Conservation (phyloP, 1,140 invertebrate genomes). For the Armadillidium nasatum region DNA sequence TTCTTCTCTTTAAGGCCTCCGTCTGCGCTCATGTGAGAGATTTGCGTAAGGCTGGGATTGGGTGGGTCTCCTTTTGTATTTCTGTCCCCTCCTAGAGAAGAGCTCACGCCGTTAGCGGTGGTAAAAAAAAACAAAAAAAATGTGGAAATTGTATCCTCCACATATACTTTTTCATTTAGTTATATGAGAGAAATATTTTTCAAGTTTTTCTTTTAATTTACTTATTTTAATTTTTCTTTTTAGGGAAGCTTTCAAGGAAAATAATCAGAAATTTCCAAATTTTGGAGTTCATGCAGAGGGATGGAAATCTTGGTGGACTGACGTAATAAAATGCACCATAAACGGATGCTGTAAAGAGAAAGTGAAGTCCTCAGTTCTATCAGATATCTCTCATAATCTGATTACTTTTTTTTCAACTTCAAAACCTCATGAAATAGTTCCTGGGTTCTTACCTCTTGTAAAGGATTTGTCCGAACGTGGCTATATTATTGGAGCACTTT, state of each 20-base stretch:
- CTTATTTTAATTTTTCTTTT: background rate
- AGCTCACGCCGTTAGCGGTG: too few relatives aligned
- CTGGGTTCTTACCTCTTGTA: background rate
- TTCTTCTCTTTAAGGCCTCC: too few relatives aligned
- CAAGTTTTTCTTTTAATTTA: background rate
- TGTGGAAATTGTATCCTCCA: too few relatives aligned
- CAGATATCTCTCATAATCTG: background rate
- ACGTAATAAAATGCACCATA: background rate
- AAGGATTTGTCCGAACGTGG: background rate
- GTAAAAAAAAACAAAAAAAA: too few relatives aligned
- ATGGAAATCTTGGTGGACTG: background rate
- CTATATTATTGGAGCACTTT: conserved; percentile 1
- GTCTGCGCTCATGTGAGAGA: too few relatives aligned
- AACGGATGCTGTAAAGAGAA: background rate
- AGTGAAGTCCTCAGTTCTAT: background rate
- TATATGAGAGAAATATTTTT: too few relatives aligned
- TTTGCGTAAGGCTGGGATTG: too few relatives aligned
- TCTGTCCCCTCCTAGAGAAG: too few relatives aligned
- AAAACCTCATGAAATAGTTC: background rate
- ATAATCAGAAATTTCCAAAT: background rate
- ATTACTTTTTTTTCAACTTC: background rate
- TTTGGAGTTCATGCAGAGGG: background rate
- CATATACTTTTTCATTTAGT: too few relatives aligned
- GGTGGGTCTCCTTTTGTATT: too few relatives aligned
- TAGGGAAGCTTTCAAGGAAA: background rate